Percentiles rank a stretch among this genome's conserved stretches.
phyloP scores from a whole-genome alignment of 2,113 vertebrate genomes.

The Burhinus oedicnemus region DNA sequence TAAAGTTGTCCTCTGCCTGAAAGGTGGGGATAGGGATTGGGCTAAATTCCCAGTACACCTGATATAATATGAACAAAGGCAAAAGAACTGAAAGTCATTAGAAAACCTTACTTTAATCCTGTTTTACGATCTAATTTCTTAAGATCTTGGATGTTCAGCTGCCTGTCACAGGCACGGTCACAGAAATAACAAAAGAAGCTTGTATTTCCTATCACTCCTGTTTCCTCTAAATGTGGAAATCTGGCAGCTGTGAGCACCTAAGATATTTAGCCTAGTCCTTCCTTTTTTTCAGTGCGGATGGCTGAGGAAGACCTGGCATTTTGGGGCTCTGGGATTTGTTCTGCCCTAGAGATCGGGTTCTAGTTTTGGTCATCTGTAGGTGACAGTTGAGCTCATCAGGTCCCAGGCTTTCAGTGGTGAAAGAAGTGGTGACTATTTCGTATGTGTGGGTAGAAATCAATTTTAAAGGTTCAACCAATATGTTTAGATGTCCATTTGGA shows the following conservation, averaged over 20 bases:
- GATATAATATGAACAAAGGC: not conserved
- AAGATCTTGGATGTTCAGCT: not conserved
- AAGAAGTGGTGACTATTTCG: too few relatives aligned
- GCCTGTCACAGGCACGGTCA: not conserved
- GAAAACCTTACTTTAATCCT: not conserved
- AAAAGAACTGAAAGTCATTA: not conserved
- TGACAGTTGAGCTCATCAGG: not conserved
- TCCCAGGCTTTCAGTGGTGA: not conserved
- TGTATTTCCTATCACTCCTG: not conserved
- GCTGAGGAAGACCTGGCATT: not conserved
- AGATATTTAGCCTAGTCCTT: not conserved
- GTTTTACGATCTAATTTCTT: not conserved
- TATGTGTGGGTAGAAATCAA: too few relatives aligned
- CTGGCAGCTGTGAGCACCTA: not conserved
- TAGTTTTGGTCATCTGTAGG: not conserved
- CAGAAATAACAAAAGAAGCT: not conserved
- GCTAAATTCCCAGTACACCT: not conserved
- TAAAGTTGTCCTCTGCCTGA: not conserved
- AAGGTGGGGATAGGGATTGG: not conserved
- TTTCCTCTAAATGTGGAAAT: not conserved
- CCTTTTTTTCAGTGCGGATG: not conserved
- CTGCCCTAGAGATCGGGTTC: fast-evolving
- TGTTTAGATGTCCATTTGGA: too few relatives aligned
- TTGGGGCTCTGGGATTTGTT: not conserved
- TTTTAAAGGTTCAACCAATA: too few relatives aligned